A percentile compares a stretch with the other conserved stretches of the same genome.
phyloP scores from a whole-genome alignment of 2,113 vertebrate species.

The Nannobrachium achirus region DNA sequence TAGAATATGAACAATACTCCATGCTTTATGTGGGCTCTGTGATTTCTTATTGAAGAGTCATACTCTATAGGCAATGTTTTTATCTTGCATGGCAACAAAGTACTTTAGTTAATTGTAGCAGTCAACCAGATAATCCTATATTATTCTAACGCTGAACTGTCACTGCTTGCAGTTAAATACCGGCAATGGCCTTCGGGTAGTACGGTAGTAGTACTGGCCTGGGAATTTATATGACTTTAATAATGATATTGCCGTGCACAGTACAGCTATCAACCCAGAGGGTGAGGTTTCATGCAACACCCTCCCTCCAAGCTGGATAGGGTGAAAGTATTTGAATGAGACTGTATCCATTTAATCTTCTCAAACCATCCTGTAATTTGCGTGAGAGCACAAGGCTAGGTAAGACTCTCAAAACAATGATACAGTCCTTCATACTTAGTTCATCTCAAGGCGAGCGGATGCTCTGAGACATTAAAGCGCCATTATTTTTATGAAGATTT shows the following conservation, averaged over 20 bases:
- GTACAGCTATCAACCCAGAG: conserved; percentile 6
- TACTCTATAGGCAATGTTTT: conserved; percentile 1
- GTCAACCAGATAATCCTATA: conserved; percentile 48
- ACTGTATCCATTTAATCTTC: not conserved
- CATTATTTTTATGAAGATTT: not conserved
- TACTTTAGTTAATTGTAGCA: conserved; percentile 28
- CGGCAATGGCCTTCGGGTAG: conserved; percentile 22
- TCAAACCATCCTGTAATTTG: conserved; percentile 30
- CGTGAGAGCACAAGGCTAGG: conserved; percentile 17
- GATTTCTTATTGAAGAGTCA: too few relatives aligned
- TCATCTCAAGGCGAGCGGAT: not conserved
- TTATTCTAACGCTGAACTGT: conserved; percentile 19
- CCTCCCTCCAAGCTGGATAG: not conserved
- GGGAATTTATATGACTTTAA: conserved; percentile 28
- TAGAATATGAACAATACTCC: too few relatives aligned
- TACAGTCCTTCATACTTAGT: not conserved
- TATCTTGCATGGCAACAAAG: conserved; percentile 13
- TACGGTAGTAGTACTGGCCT: too few relatives aligned
- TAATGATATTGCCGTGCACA: conserved; percentile 16
- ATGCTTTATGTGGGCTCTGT: too few relatives aligned
- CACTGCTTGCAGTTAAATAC: conserved; percentile 28
- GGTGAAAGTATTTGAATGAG: conserved; percentile 8
- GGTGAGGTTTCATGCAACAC: not conserved
- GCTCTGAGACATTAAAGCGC: not conserved
- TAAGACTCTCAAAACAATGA: conserved; percentile 25